A percentile compares a stretch with the other conserved stretches of the same genome.
Conservation (phyloP, 2,888 invertebrate genomes). For the Dichetophora obliterata region DNA sequence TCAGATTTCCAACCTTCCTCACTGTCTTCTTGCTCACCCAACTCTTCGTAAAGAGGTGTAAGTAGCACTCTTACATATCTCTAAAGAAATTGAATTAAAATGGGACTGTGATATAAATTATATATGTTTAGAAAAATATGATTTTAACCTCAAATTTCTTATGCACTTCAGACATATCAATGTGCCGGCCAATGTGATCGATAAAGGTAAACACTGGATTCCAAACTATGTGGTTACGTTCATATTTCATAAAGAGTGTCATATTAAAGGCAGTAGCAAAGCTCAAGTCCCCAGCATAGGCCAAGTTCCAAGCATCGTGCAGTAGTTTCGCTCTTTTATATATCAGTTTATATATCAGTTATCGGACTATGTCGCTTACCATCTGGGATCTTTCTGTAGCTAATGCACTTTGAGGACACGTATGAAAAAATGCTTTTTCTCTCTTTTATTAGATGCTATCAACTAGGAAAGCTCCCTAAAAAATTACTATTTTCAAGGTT, state of each 20-base stretch:
- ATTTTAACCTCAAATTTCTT: conserved; percentile 79
- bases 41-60: conserved; percentile 80
- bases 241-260: conserved; percentile 81
- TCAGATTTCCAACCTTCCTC: conserved; percentile 80
- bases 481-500: no score
- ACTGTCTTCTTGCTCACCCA: conserved; percentile 72
- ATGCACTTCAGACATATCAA: conserved; percentile 76
- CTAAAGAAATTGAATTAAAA: conserved; percentile 66
- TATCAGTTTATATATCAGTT: neutral
- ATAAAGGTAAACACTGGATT: conserved; percentile 87
- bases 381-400: no score
- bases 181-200: conserved; percentile 83
- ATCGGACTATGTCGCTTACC: no score
- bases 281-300: conserved; percentile 77
- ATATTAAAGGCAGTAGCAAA: conserved; percentile 83
- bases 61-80: conserved; percentile 79
- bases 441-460: no score
- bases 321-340: conserved; percentile 56
- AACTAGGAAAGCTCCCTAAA: no score
- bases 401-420: no score
- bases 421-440: no score
- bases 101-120: neutral
- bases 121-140: neutral
- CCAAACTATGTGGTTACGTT: conserved; percentile 84
- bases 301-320: conserved; percentile 63